These are phyloP conservation scores for Poliocrania exsul DNA, from an alignment of 2,797 vertebrate genomes.

Conservation along the genomic window DNA sequence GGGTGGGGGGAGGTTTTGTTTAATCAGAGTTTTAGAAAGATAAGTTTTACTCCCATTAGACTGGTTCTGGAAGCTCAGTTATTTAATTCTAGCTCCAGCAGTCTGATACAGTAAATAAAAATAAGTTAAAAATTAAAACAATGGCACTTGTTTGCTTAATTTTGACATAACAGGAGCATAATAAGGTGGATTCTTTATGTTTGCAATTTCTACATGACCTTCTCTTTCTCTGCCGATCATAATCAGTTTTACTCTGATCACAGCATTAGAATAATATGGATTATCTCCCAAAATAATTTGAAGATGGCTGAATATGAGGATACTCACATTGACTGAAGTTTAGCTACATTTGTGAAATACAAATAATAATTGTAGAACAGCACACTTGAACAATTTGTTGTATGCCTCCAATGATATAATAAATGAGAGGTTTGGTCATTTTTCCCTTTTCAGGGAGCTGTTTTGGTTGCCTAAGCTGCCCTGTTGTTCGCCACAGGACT, in stretches of 20 bases:
- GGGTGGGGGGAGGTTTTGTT: conserved; percentile 67
- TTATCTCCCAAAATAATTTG: neutral
- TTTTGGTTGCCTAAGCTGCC: neutral
- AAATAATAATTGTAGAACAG: neutral
- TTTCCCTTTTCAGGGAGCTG: neutral
- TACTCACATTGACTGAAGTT: neutral
- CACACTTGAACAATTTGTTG: neutral
- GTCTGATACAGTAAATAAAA: neutral
- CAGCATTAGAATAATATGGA: neutral
- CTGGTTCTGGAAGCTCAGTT: conserved; percentile 47
- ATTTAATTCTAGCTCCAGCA: conserved; percentile 49
- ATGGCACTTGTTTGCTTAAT: neutral
- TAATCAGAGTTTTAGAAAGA: conserved; percentile 78
- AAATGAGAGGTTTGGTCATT: neutral
- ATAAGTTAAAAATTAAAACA: neutral
- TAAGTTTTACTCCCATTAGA: conserved; percentile 74
- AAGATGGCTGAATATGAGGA: neutral
- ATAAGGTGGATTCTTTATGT: neutral
- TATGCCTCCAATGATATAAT: neutral
- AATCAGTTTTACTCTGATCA: neutral
- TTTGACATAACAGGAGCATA: neutral
- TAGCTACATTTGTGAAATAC: neutral
- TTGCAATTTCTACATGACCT: neutral
- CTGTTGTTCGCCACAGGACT: neutral
- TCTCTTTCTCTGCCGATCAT: neutral